Percentiles rank a stretch among this genome's conserved stretches.
Conservation (phyloP, 2,113 vertebrate genomes). For the Microcebus griseorufus region DNA sequence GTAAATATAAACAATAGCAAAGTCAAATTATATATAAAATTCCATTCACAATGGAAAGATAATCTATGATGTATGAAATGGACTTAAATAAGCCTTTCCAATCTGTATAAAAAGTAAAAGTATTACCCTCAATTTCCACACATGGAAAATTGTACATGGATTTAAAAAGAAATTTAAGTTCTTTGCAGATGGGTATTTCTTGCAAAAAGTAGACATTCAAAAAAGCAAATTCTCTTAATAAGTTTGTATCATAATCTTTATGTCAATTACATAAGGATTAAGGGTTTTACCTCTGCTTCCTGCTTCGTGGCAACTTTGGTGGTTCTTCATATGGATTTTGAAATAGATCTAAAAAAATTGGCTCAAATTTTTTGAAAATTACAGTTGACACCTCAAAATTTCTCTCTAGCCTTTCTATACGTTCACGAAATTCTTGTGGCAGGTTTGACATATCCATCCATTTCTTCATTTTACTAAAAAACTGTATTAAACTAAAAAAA, state of each 20-base stretch:
- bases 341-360: conserved; percentile 98
- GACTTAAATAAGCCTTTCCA: not conserved
- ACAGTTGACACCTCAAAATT: conserved; percentile 98
- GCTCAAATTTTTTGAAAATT: conserved; percentile 98
- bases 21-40: conserved; percentile 48
- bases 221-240: conserved; percentile 26
- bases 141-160: not conserved
- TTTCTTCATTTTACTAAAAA: conserved; percentile 99
- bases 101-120: conserved; percentile 11
- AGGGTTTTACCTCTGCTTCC: conserved; percentile 92
- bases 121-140: conserved; percentile 14
- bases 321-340: conserved; percentile 93
- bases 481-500: conserved; percentile 94
- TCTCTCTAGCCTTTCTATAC: conserved; percentile 93
- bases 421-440: conserved; percentile 92
- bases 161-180: conserved; percentile 22
- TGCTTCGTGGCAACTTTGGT: conserved; percentile 91
- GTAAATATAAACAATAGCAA: conserved; percentile 40
- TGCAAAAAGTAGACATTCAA: conserved; percentile 18
- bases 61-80: conserved; percentile 4
- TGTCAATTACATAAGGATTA: conserved; percentile 18
- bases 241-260: not conserved
- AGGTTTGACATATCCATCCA: conserved; percentile 98
- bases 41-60: conserved; percentile 15
- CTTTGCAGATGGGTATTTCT: not conserved